A percentile compares a stretch with the other conserved stretches of the same genome.
Evolutionary conservation across 2,888 invertebrate genomes (phyloP).

Genomic region (Lithophane leautieri): DNA sequence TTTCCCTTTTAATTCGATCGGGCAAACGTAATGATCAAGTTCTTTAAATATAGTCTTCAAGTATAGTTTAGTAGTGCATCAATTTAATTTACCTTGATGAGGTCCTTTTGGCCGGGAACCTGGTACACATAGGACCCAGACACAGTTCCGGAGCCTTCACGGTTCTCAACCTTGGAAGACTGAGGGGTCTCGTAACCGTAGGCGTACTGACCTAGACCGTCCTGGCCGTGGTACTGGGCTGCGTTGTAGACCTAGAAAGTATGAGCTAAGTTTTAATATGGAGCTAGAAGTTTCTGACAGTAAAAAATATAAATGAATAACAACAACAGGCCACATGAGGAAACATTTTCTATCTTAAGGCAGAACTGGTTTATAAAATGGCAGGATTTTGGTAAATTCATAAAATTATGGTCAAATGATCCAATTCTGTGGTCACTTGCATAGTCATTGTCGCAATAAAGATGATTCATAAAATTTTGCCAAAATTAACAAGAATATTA

Average conservation of each 20-base stretch:
- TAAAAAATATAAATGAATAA: not conserved
- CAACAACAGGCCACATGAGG: not conserved
- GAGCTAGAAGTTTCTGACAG: not conserved
- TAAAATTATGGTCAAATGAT: not conserved
- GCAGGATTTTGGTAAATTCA: not conserved
- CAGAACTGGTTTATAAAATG: not conserved
- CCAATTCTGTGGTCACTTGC: not conserved
- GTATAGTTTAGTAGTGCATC: no score
- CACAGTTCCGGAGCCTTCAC: conserved; percentile 92
- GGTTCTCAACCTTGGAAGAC: conserved; percentile 93
- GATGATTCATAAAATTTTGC: not conserved
- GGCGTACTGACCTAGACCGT: conserved; percentile 92
- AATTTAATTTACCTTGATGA: conserved; percentile 88
- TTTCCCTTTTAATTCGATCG: not conserved
- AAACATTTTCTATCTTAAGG: not conserved
- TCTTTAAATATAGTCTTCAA: not conserved
- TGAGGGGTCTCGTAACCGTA: conserved; percentile 94
- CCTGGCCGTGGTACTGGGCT: conserved; percentile 93
- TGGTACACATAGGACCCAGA: conserved; percentile 93
- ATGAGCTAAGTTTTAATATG: not conserved
- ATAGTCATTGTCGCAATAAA: not conserved
- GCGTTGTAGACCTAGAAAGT: conserved; percentile 91
- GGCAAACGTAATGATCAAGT: no score
- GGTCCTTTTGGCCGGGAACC: conserved; percentile 86
- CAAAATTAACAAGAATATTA: not conserved